phyloP scores from a whole-genome alignment of 2,888 invertebrate genomes.

The Oscheius sp. region DNA sequence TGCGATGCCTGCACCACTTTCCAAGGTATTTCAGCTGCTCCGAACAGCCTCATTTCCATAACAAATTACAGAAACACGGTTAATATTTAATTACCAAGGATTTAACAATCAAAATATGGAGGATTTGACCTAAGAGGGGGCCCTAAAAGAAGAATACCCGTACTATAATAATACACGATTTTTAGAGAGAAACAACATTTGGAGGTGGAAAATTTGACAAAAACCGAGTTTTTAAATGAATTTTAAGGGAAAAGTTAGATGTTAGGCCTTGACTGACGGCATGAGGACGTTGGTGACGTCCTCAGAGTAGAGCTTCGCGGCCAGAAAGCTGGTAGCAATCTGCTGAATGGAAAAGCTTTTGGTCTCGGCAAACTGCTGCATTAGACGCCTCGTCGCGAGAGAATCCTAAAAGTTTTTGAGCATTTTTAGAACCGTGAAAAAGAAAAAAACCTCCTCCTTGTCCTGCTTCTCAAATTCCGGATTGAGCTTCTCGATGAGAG shows the following conservation, averaged over 20 bases:
- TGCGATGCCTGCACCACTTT: too few species aligned
- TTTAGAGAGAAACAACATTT: too few species aligned
- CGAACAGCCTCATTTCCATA: too few species aligned
- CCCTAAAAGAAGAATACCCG: too few species aligned
- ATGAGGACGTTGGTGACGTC: conserved; percentile 30
- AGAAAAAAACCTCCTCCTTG: conserved; percentile 17
- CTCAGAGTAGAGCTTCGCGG: conserved; percentile 25
- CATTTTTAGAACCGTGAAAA: background rate
- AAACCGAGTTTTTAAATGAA: too few species aligned
- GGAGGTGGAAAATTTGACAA: too few species aligned
- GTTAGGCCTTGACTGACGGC: background rate
- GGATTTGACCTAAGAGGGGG: too few species aligned
- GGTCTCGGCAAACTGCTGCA: conserved; percentile 19
- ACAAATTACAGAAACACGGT: too few species aligned
- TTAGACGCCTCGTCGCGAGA: background rate
- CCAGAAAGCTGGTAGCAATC: conserved; percentile 28
- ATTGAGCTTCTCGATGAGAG: conserved; percentile 40
- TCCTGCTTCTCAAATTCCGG: conserved; percentile 25
- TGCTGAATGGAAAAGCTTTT: conserved; percentile 10
- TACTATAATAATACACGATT: too few species aligned
- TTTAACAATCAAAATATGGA: too few species aligned
- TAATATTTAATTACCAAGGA: too few species aligned
- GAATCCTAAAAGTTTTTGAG: conserved; percentile 5
- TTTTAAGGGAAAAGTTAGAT: background rate
- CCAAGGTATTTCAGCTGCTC: too few species aligned